phyloP scores from a whole-genome alignment of 1,140 invertebrate genomes.

The Palaemon carinicauda region DNA sequence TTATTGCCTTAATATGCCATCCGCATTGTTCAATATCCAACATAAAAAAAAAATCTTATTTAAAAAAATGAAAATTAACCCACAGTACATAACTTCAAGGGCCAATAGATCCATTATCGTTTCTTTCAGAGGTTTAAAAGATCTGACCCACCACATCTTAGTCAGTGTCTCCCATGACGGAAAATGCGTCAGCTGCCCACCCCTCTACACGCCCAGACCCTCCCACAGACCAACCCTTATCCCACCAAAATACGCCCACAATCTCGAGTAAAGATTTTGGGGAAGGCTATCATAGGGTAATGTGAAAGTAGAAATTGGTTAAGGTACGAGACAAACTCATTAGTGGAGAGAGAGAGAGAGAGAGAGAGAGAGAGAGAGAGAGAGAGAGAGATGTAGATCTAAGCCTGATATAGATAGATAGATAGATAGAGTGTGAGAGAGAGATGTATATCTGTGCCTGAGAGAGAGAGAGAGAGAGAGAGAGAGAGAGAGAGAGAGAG shows the following conservation, averaged over 20 bases:
- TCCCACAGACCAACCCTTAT: neutral
- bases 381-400: neutral
- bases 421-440: too few relatives aligned
- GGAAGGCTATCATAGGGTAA: neutral
- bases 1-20: too few relatives aligned
- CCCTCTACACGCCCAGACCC: conserved; percentile 17
- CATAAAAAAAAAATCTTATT: too few relatives aligned
- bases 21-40: too few relatives aligned
- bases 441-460: too few relatives aligned
- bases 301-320: neutral
- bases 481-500: too few relatives aligned
- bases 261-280: neutral
- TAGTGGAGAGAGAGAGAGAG: neutral
- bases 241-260: conserved; percentile 6
- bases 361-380: neutral
- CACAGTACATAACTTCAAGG: too few relatives aligned
- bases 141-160: neutral
- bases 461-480: neutral
- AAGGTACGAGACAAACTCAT: neutral
- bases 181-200: conserved; percentile 20
- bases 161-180: conserved; percentile 31
- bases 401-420: too few relatives aligned
- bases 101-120: too few relatives aligned
- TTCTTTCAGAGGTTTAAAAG: neutral
- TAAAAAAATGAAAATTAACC: too few relatives aligned